phyloP scores from a whole-genome alignment of 2,888 invertebrate species.

The Chrysolina oricalcia region DNA sequence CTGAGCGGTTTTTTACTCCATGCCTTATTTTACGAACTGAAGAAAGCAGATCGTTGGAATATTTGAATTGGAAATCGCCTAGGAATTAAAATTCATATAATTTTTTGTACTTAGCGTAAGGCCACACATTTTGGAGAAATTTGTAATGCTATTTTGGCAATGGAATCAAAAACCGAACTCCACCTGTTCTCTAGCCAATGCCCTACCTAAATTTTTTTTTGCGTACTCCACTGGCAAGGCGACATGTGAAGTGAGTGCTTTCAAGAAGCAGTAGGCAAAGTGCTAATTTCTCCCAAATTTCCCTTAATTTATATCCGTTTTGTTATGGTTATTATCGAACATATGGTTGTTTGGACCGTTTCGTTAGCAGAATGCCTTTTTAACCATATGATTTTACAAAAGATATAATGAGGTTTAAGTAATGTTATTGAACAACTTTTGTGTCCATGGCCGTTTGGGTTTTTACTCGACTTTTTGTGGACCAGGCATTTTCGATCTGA shows the following conservation, averaged over 20 bases:
- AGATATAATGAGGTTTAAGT: conserved; percentile 23
- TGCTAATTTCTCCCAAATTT: conserved; percentile 52
- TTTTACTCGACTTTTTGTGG: background rate
- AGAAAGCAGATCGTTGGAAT: too few relatives aligned
- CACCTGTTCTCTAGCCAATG: too few relatives aligned
- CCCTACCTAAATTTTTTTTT: too few relatives aligned
- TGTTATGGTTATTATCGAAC: conserved; percentile 44
- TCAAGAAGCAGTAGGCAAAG: conserved; percentile 44
- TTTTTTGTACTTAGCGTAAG: too few relatives aligned
- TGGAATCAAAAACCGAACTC: too few relatives aligned
- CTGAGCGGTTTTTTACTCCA: too few relatives aligned
- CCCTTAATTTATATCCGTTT: conserved; percentile 48
- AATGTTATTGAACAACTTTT: conserved; percentile 17
- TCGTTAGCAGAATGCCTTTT: conserved; percentile 21
- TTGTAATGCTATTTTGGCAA: too few relatives aligned
- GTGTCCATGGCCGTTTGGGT: background rate
- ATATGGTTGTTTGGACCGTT: conserved; percentile 32
- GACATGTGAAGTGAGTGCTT: conserved; percentile 34
- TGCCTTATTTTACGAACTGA: too few relatives aligned
- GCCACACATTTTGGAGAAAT: too few relatives aligned
- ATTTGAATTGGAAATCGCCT: too few relatives aligned
- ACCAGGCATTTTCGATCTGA: background rate
- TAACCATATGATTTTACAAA: conserved; percentile 23
- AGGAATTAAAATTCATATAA: too few relatives aligned
- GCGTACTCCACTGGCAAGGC: conserved; percentile 24